Conservation (phyloP, 2,888 invertebrate species). For the Fragum sueziense region DNA sequence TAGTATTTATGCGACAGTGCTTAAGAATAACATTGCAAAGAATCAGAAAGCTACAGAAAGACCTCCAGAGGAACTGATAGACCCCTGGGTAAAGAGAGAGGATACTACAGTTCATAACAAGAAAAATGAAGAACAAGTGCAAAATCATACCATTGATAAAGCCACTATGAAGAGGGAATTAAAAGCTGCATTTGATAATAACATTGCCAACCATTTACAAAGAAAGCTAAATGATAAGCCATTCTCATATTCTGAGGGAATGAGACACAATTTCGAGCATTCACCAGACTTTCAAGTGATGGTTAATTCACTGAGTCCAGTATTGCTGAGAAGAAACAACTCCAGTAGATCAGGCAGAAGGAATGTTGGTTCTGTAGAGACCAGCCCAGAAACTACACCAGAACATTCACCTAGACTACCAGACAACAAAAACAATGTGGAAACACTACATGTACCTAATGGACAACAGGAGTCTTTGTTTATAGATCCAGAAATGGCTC, state of each 20-base stretch:
- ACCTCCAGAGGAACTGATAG: neutral
- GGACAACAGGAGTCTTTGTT: conserved; percentile 50
- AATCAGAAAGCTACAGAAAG: neutral
- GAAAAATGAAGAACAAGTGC: neutral
- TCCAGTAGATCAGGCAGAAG: conserved; percentile 48
- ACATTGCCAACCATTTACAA: neutral
- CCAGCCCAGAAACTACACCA: conserved; percentile 51
- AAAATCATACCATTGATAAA: neutral
- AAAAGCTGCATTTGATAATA: neutral
- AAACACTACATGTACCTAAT: neutral
- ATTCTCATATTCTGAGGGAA: neutral
- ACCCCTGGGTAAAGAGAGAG: neutral
- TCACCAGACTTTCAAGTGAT: conserved; percentile 74
- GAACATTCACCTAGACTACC: conserved; percentile 20
- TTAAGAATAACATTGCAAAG: neutral
- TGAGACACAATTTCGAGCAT: conserved; percentile 47
- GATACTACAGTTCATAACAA: neutral
- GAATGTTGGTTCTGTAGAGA: conserved; percentile 43
- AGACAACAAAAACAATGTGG: neutral
- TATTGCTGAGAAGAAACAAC: conserved; percentile 65
- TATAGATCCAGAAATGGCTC: conserved; percentile 69
- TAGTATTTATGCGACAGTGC: conserved; percentile 35
- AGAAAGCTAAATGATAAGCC: neutral
- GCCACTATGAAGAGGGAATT: neutral
- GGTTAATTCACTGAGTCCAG: conserved; percentile 74